Evolutionary conservation across 2,888 invertebrate species (phyloP).

Genomic region (Tanypteryx hageni): DNA sequence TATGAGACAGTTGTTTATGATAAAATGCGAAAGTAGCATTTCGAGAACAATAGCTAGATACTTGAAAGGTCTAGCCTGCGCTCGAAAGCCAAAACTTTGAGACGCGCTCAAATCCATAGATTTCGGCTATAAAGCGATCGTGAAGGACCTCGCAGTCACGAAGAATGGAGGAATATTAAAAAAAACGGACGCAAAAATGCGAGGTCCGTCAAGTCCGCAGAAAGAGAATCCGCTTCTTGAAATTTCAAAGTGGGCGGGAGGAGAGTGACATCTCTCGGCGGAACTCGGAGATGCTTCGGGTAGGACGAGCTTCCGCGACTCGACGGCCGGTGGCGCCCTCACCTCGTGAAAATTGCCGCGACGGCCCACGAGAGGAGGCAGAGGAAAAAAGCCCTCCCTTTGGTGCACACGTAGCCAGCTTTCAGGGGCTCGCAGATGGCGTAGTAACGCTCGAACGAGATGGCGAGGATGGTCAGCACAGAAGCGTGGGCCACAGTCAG

Average conservation of each 20-base stretch:
- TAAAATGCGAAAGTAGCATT: too few relatives aligned
- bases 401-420: constrained; percentile 93
- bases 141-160: too few relatives aligned
- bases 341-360: constrained; percentile 92
- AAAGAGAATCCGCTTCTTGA: not conserved
- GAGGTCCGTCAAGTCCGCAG: too few relatives aligned
- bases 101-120: too few relatives aligned
- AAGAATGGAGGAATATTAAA: too few relatives aligned
- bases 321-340: constrained; percentile 71
- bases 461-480: constrained; percentile 93
- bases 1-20: too few relatives aligned
- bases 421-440: constrained; percentile 95
- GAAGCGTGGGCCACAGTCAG: constrained; percentile 94
- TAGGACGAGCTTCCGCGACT: not conserved
- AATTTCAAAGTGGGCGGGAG: not conserved
- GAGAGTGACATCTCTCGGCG: not conserved
- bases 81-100: too few relatives aligned
- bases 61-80: too few relatives aligned
- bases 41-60: too few relatives aligned
- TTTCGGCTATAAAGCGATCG: too few relatives aligned
- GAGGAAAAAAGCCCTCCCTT: constrained; percentile 88
- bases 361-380: constrained; percentile 90
- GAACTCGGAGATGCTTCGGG: not conserved
- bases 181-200: too few relatives aligned
- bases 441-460: constrained; percentile 93